phyloP scores from a whole-genome alignment of 64 coral and sea anemone species.

The Astreopora myriophthalma region DNA sequence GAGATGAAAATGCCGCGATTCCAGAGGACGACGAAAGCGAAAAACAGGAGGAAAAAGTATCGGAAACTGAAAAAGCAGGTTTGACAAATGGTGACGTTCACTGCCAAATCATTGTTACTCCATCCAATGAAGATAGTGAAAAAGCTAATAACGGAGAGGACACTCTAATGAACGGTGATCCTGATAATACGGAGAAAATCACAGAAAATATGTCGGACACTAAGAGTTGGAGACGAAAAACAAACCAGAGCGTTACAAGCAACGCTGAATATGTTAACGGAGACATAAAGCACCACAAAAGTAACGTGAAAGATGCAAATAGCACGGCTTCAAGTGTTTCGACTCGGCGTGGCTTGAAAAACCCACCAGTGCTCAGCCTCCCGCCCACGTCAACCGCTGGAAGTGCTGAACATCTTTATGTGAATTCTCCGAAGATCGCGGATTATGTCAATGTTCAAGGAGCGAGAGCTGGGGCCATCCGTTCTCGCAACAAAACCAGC shows the following conservation, averaged over 20 bases:
- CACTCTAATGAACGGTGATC: neutral
- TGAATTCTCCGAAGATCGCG: conserved; percentile 60
- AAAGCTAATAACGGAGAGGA: neutral
- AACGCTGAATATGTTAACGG: conserved; percentile 32
- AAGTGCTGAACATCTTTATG: conserved; percentile 48
- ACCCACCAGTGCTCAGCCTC: conserved; percentile 34
- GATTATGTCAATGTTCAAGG: conserved; percentile 67
- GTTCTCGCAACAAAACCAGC: conserved; percentile 29
- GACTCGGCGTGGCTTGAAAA: conserved; percentile 49
- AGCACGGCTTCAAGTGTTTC: neutral
- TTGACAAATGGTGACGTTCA: neutral
- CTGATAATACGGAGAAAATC: neutral
- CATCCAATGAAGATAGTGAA: neutral
- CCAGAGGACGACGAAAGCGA: neutral
- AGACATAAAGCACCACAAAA: neutral
- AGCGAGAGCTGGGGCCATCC: neutral
- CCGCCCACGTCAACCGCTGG: neutral
- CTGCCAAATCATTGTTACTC: conserved; percentile 9
- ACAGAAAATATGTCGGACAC: neutral
- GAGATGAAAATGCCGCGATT: neutral
- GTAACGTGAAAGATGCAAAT: neutral
- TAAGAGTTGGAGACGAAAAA: neutral
- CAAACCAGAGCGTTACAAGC: neutral
- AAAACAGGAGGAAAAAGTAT: neutral
- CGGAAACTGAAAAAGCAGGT: neutral